A percentile compares a stretch with the other conserved stretches of the same genome.
Evolutionary conservation across 2,797 vertebrate genomes (phyloP).

Genomic region (Chiloscyllium punctatum): DNA sequence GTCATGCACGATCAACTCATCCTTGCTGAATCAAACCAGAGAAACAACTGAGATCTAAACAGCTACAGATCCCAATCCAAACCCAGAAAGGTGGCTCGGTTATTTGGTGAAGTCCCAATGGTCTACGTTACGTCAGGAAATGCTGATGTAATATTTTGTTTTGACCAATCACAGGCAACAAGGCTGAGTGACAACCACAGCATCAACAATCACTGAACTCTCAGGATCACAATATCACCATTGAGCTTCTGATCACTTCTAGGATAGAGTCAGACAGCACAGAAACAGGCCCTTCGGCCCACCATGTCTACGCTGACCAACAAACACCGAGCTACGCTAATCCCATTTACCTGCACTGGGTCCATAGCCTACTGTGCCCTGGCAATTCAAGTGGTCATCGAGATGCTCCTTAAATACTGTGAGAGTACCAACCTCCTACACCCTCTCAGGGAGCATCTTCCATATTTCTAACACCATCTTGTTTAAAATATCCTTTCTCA

Average conservation of each 20-base stretch:
- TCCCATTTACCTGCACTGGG: no score
- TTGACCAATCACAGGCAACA: not conserved
- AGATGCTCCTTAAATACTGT: no score
- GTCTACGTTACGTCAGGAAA: not conserved
- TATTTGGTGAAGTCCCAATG: not conserved
- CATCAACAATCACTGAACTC: not conserved
- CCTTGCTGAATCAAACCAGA: not conserved
- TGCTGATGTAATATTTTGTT: not conserved
- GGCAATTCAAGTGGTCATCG: no score
- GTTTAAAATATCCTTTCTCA: no score
- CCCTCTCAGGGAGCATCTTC: no score
- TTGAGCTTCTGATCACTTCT: not conserved
- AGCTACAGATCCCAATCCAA: no score
- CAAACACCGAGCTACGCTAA: no score
- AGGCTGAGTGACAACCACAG: not conserved
- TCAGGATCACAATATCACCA: not conserved
- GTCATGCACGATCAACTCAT: not conserved
- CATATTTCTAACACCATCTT: no score
- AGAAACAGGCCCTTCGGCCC: not conserved
- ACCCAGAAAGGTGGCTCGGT: not conserved
- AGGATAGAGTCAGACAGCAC: not conserved
- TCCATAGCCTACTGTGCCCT: no score
- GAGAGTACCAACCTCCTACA: no score
- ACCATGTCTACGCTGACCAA: no score
- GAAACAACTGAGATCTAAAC: not conserved